Base-by-base conservation (phyloP, 2,888 invertebrate species). In the Bursaphelenchus okinawaensis region DNA sequence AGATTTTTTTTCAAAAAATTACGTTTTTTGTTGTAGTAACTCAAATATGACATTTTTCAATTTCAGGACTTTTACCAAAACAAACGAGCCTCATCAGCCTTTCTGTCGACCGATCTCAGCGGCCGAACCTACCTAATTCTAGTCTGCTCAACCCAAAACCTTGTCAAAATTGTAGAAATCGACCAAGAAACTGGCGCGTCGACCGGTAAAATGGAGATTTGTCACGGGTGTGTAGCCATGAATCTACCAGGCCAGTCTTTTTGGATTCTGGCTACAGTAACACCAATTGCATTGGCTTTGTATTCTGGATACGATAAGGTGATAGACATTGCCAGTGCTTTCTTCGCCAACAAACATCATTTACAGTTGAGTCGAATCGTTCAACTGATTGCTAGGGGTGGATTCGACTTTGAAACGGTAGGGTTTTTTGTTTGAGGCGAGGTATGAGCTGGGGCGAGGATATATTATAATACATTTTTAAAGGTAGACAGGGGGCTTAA, bases 271-370 rank as follows among this genome's bases (percentile, higher is more conserved):
- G 22, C 52, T 8, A 31, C 24, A 9, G 12, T 9, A 16, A 40
- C 60, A 1, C 60, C 60, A 8, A 50, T 59, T 26, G 51, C 20
- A 2, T 26, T 59, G 19, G 23, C 22, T 20, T 55, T 59, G 28
- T 59, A 59, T 27, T 59, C 60, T 19, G 60, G 60, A 1, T n/a
- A 16, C 19, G 50, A 59, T 31, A 59, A 59, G 28, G 50, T 59
- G 12, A 6, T 20, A 20, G 51, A 59, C 23, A 20, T 59, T n/a
- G 50, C 60, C 20, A 27, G 19, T 27, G 55, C 60, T 9, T 59
- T 31, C 22, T 1, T 59, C n/a, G 9, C 22, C 1, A 50, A 59
- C 20, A n/a, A n/a, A 19, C 60, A 31, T n/a, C 50, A 59, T 24
- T 20, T 55, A 20, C 28, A 6, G 24, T 16, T 59, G 60, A 29